Evolutionary conservation across 2,888 invertebrate species (phyloP).

Genomic region (Diadegma fenestrale): DNA sequence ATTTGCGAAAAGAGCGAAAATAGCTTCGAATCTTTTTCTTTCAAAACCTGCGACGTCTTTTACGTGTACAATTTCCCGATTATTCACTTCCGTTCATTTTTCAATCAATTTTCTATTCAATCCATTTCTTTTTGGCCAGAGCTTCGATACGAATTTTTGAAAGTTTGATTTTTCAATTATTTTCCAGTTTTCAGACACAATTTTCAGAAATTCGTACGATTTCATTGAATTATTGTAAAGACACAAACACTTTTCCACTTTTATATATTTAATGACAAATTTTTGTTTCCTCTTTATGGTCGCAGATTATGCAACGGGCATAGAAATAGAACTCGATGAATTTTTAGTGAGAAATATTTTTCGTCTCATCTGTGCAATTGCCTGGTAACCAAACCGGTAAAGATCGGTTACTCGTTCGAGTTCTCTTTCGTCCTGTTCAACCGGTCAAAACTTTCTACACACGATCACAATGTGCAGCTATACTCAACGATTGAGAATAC

Average conservation of each 20-base stretch:
- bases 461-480: conserved; percentile 15
- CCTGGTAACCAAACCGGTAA: conserved; percentile 14
- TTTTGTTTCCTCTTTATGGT: conserved; percentile 7
- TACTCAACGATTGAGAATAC: not conserved
- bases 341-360: conserved; percentile 17
- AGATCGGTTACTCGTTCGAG: conserved; percentile 46
- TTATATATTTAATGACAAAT: not conserved
- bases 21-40: not conserved
- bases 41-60: not conserved
- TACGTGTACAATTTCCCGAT: not conserved
- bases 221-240: not conserved
- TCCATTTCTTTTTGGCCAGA: not conserved
- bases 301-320: not conserved
- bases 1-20: not conserved
- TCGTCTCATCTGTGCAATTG: conserved; percentile 3
- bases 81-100: not conserved
- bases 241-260: not conserved
- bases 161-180: not conserved
- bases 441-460: conserved; percentile 29
- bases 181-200: not conserved
- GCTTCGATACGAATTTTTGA: not conserved
- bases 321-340: conserved; percentile 7
- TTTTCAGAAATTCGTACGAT: conserved; percentile 1
- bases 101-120: not conserved
- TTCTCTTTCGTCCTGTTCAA: conserved; percentile 48